Evolutionary conservation across 2,113 vertebrate genomes (phyloP).

Genomic region (Taurulus bubalis): DNA sequence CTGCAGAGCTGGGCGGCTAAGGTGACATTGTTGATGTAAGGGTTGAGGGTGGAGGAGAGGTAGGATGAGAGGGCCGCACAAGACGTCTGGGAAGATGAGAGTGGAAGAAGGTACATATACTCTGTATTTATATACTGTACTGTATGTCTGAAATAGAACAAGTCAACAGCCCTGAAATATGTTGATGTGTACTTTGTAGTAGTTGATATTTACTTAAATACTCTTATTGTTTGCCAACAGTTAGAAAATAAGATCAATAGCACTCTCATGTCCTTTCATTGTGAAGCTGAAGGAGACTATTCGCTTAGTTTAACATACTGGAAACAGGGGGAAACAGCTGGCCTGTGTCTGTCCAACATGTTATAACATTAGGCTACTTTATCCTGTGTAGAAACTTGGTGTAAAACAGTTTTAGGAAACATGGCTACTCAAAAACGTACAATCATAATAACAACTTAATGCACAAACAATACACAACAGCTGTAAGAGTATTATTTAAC

Average conservation of each 20-base stretch:
- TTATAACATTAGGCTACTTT: neutral
- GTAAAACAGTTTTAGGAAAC: neutral
- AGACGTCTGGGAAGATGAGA: conserved; percentile 70
- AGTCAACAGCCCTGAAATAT: neutral
- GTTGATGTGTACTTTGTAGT: neutral
- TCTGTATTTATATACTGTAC: neutral
- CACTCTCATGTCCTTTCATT: neutral
- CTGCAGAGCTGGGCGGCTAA: conserved; percentile 87
- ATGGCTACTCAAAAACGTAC: neutral
- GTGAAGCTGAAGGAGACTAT: neutral
- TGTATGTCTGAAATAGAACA: neutral
- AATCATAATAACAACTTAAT: neutral
- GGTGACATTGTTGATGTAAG: conserved; percentile 87
- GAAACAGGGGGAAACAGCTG: neutral
- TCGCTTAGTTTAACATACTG: conserved; percentile 9
- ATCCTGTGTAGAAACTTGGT: neutral
- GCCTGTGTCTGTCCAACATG: neutral
- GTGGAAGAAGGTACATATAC: neutral
- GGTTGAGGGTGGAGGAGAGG: conserved; percentile 79
- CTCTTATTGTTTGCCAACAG: neutral
- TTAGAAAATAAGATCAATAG: neutral
- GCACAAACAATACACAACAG: neutral
- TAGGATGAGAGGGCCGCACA: conserved; percentile 83
- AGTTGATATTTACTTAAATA: neutral
- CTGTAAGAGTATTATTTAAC: neutral